Evolutionary conservation across 2,797 vertebrate genomes (phyloP).

Genomic region (Potorous gilbertii): DNA sequence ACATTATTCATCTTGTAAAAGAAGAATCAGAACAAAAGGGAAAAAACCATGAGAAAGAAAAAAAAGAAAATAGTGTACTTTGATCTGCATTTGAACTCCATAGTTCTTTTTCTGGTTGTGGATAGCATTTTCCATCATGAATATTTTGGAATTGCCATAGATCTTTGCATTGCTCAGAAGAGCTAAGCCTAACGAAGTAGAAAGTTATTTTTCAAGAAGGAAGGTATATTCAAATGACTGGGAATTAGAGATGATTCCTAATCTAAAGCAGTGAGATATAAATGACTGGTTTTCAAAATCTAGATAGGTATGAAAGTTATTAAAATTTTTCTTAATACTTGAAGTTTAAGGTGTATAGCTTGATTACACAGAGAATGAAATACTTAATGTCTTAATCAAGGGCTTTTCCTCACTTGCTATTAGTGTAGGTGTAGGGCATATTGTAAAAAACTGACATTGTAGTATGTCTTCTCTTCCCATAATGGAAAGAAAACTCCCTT

Average conservation of each 20-base stretch:
- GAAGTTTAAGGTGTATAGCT: constrained; percentile 19
- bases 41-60: too few species aligned
- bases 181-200: too few species aligned
- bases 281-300: constrained; percentile 26
- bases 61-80: too few species aligned
- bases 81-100: too few species aligned
- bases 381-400: too few species aligned
- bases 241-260: constrained; percentile 22
- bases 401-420: not conserved
- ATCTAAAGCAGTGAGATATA: constrained; percentile 36
- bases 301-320: not conserved
- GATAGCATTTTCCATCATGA: too few species aligned
- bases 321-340: constrained; percentile 32
- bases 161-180: too few species aligned
- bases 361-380: not conserved
- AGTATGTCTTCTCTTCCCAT: not conserved
- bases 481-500: not conserved
- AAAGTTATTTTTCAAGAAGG: not conserved
- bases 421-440: not conserved
- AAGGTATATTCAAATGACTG: not conserved
- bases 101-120: too few species aligned
- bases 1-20: too few species aligned
- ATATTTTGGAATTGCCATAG: too few species aligned
- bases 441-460: not conserved
- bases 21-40: too few species aligned